phyloP scores from a whole-genome alignment of 2,797 vertebrate genomes.

The Neosilurus hyrtlii region DNA sequence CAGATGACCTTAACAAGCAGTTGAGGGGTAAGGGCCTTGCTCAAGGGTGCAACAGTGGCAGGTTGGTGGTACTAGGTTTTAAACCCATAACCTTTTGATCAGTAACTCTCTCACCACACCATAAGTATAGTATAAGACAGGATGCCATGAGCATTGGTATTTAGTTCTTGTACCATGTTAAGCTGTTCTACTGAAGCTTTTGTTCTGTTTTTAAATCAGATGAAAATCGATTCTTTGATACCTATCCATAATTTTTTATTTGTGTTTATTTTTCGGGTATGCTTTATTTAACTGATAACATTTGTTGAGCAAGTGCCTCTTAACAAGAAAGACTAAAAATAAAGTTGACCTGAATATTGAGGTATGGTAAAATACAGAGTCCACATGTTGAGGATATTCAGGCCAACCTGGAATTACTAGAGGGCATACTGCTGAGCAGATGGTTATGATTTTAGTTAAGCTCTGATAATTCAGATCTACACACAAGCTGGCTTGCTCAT shows the following conservation, averaged over 20 bases:
- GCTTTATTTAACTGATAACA: neutral
- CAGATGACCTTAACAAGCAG: no score
- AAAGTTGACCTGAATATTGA: constrained; percentile 21
- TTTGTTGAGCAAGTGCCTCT: constrained; percentile 19
- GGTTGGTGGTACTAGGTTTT: no score
- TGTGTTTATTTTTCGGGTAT: neutral
- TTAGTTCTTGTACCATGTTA: neutral
- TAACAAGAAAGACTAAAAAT: constrained; percentile 24
- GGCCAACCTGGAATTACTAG: constrained; percentile 46
- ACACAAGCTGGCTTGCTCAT: constrained; percentile 43
- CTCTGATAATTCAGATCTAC: constrained; percentile 58
- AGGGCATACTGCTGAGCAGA: constrained; percentile 56
- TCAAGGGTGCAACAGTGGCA: no score
- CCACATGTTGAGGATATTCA: constrained; percentile 37
- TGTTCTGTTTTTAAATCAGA: constrained; percentile 1
- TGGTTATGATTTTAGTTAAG: constrained; percentile 61
- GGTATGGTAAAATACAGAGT: constrained; percentile 20
- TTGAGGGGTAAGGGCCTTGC: no score
- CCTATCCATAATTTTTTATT: constrained; percentile 15
- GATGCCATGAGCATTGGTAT: constrained; percentile 23
- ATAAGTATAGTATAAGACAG: neutral
- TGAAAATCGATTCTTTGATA: constrained; percentile 19
- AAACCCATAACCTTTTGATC: no score
- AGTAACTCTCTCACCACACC: no score
- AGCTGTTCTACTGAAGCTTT: constrained; percentile 15